Conservation (phyloP, 2,888 invertebrate species). For the Venusia cambrica region DNA sequence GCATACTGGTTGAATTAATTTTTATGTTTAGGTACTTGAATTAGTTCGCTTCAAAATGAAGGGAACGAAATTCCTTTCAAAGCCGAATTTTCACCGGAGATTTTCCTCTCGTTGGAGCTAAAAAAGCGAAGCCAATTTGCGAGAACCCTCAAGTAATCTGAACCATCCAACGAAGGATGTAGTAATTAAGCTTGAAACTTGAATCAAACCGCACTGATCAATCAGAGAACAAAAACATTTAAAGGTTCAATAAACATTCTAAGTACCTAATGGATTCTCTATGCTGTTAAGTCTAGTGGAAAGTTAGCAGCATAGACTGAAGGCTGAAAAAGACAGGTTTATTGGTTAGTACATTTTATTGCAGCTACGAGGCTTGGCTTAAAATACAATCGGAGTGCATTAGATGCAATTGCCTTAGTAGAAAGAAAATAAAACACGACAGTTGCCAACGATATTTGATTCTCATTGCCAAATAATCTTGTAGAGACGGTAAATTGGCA, state of each 20-base stretch:
- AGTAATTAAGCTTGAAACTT: conserved; percentile 14
- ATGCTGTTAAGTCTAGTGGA: background rate
- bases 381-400: too few species aligned
- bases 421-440: too few species aligned
- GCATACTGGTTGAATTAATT: too few species aligned
- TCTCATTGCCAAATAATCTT: too few species aligned
- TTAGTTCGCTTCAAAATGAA: too few species aligned
- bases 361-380: too few species aligned
- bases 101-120: conserved; percentile 9
- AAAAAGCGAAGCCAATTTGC: conserved; percentile 17
- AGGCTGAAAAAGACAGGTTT: conserved; percentile 10
- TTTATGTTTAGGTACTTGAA: too few species aligned
- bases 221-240: conserved; percentile 12
- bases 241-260: conserved; percentile 3
- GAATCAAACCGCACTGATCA: conserved; percentile 7
- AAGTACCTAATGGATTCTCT: conserved; percentile 6
- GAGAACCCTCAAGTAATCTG: conserved; percentile 17
- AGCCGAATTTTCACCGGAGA: conserved; percentile 2
- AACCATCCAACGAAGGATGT: conserved; percentile 11
- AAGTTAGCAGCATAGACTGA: too few species aligned
- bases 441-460: too few species aligned
- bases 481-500: too few species aligned
- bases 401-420: too few species aligned
- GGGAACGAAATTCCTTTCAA: too few species aligned
- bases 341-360: conserved; percentile 9